Evolutionary conservation across 2,888 invertebrate genomes (phyloP).

Genomic region (Crocallis elinguaria): DNA sequence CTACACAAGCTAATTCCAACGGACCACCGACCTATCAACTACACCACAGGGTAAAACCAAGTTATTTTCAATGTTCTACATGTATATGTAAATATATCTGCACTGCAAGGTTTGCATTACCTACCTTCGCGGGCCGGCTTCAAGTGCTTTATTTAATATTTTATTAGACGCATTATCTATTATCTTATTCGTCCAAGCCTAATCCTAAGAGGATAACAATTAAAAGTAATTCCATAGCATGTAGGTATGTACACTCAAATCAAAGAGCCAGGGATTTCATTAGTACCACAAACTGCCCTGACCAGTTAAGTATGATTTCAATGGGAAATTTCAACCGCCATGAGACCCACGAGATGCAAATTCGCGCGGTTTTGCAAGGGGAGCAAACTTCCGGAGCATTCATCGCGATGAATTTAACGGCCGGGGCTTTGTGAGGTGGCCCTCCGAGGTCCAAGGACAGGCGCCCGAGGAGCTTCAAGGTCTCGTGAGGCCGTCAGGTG

Average conservation of each 20-base stretch:
- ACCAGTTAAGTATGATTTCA: slow-evolving; percentile 8
- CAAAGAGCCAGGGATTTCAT: background rate
- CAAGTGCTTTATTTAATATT: too few species aligned
- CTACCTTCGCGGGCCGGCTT: too few species aligned
- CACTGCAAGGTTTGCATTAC: too few species aligned
- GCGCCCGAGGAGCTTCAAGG: slow-evolving; percentile 35
- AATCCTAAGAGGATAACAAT: too few species aligned
- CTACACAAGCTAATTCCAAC: too few species aligned
- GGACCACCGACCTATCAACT: too few species aligned
- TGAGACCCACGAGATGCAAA: slow-evolving; percentile 6
- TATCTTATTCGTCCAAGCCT: too few species aligned
- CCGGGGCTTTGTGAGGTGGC: slow-evolving; percentile 36
- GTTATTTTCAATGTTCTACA: too few species aligned
- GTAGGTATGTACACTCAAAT: background rate
- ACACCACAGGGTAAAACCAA: too few species aligned
- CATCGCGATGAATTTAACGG: slow-evolving; percentile 47
- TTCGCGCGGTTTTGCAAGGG: slow-evolving; percentile 21
- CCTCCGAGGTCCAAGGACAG: slow-evolving; percentile 46
- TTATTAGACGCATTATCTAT: too few species aligned
- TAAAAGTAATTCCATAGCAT: too few species aligned
- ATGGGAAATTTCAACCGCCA: background rate
- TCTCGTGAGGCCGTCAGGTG: slow-evolving; percentile 48
- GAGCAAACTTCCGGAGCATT: slow-evolving; percentile 26
- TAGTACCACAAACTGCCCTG: background rate
- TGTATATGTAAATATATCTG: too few species aligned